These are phyloP conservation scores for Aricia artaxerxes DNA, from an alignment of 2,888 invertebrate genomes.

Conservation along the genomic window DNA sequence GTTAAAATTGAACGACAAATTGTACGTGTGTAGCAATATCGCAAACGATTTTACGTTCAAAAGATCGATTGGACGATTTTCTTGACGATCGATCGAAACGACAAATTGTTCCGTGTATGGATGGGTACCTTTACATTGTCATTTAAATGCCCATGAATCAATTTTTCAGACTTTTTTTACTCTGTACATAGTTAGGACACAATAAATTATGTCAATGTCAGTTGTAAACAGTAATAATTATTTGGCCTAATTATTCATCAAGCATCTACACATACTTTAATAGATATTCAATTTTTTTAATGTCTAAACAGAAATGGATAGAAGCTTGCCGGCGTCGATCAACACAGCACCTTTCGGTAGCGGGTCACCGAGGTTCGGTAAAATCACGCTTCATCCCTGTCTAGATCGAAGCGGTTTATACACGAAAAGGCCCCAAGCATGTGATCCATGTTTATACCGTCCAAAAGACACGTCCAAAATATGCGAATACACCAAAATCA, in stretches of 20 bases:
- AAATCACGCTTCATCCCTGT: conserved; percentile 57
- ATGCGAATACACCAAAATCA: conserved; percentile 52
- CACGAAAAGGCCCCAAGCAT: conserved; percentile 49
- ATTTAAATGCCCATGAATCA: not conserved
- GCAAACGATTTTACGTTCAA: too few species aligned
- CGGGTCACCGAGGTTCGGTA: conserved; percentile 54
- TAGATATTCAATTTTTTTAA: not conserved
- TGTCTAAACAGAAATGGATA: not conserved
- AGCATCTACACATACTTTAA: not conserved
- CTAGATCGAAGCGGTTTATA: conserved; percentile 62
- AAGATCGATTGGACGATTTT: too few species aligned
- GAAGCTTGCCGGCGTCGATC: conserved; percentile 30
- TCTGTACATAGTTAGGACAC: not conserved
- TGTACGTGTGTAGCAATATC: too few species aligned
- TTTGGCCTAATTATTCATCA: not conserved
- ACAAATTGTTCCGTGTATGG: too few species aligned
- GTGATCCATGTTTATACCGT: conserved; percentile 61
- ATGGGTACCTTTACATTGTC: too few species aligned
- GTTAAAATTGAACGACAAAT: too few species aligned
- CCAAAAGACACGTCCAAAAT: conserved; percentile 53
- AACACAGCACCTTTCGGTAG: conserved; percentile 50
- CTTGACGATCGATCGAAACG: too few species aligned
- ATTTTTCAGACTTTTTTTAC: not conserved
- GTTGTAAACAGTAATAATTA: not conserved
- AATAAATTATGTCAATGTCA: not conserved